Percentiles rank a stretch among this genome's conserved stretches.
Evolutionary conservation across 2,797 vertebrate species (phyloP).

Genomic region (Bucorvus abyssinicus): DNA sequence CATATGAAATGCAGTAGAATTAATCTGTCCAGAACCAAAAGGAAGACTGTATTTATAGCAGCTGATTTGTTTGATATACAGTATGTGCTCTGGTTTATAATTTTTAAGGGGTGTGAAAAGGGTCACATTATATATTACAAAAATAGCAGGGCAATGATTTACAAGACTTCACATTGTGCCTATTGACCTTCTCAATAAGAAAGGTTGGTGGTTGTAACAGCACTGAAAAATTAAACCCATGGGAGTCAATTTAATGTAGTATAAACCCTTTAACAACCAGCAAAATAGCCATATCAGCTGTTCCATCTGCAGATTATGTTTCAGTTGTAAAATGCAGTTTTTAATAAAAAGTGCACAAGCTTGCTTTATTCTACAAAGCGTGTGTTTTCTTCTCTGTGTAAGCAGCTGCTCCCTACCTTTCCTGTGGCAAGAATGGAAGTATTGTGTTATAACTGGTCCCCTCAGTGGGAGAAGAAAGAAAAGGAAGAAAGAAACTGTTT

Average conservation of each 20-base stretch:
- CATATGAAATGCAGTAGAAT: constrained; percentile 60
- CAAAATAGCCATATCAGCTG: constrained; percentile 69
- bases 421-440: not conserved
- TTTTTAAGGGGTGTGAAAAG: constrained; percentile 73
- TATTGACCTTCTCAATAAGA: constrained; percentile 81
- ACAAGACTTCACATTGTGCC: constrained; percentile 75
- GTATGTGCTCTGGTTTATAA: constrained; percentile 74
- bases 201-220: constrained; percentile 70
- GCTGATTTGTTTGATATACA: constrained; percentile 76
- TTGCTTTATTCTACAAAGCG: constrained; percentile 64
- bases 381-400: constrained; percentile 24
- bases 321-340: constrained; percentile 61
- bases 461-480: constrained; percentile 1
- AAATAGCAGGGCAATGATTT: constrained; percentile 76
- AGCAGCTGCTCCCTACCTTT: constrained; percentile 42
- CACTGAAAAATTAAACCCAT: constrained; percentile 75
- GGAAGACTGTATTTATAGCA: constrained; percentile 69
- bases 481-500: not conserved
- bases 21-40: constrained; percentile 66
- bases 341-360: constrained; percentile 60
- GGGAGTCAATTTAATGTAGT: constrained; percentile 77
- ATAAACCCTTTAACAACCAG: constrained; percentile 76
- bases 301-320: constrained; percentile 68
- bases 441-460: not conserved
- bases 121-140: constrained; percentile 73